Percentiles rank a stretch among this genome's conserved stretches.
Evolutionary conservation across 2,113 vertebrate genomes (phyloP).

Genomic region (Tretioscincus oriximinensis): DNA sequence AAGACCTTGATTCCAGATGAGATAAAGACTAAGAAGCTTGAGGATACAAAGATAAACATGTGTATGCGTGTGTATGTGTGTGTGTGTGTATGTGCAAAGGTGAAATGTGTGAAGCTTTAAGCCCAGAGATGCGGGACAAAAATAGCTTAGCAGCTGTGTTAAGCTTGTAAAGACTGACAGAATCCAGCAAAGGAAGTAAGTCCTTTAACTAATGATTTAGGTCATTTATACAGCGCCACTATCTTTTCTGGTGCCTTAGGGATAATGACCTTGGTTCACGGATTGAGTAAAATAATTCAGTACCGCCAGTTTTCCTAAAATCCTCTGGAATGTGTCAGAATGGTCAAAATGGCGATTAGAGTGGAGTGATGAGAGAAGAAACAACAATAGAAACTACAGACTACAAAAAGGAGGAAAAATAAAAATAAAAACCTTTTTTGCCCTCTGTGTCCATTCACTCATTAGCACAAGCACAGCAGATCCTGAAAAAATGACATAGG

Average conservation of each 20-base stretch:
- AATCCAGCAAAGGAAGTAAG: slow-evolving; percentile 9
- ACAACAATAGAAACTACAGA: neutral
- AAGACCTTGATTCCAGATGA: slow-evolving; percentile 51
- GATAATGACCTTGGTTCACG: slow-evolving; percentile 3
- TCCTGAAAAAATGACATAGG: too few species aligned
- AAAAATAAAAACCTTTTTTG: too few species aligned
- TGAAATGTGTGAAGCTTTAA: slow-evolving; percentile 50
- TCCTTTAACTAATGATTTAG: slow-evolving; percentile 3
- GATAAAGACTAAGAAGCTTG: slow-evolving; percentile 59
- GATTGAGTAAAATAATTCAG: neutral
- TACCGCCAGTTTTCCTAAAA: neutral
- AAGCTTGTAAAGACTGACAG: slow-evolving; percentile 1
- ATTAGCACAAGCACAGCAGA: too few species aligned
- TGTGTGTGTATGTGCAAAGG: slow-evolving; percentile 22
- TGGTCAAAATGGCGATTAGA: neutral
- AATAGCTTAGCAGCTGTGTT: slow-evolving; percentile 38
- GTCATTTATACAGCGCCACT: neutral
- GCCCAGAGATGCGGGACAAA: slow-evolving; percentile 40
- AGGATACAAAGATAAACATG: slow-evolving; percentile 47
- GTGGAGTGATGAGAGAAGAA: neutral
- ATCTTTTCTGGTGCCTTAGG: slow-evolving; percentile 5
- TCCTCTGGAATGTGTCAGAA: neutral
- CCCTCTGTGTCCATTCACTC: too few species aligned
- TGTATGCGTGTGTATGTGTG: slow-evolving; percentile 4
- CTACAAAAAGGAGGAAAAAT: neutral